Base-by-base conservation (phyloP, 1,140 invertebrate genomes). In the Agrypnia vestita region DNA sequence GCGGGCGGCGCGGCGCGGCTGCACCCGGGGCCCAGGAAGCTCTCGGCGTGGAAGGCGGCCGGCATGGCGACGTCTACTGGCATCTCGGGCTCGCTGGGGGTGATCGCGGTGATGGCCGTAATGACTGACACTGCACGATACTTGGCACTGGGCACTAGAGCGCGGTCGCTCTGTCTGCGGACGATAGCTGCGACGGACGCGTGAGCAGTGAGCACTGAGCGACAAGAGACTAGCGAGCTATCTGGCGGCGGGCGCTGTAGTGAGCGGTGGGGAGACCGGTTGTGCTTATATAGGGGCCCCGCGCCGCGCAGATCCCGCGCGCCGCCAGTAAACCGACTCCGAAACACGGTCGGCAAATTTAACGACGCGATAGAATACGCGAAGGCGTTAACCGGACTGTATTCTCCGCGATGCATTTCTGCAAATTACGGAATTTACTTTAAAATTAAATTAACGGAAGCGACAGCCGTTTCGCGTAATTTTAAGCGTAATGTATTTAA, bases 1-100 rank as follows among this genome's bases (percentile, higher is more conserved):
- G 85, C 73, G 78, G 83, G 43, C 83, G 85, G 64, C 85, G 85
- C 46, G 85, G 86, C 43, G 85, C 85, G 82, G 84, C 87, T 72
- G 84, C 77, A 61, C 51, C 83, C 56, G 12, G 72, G 46, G 43
- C 69, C 64, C 46, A 80, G 69, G 81, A 82, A 82, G n/a, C 77
- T 82, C 59, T 82, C 81, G 17, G 78, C 69, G 69, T 82, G 81
- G 67, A 82, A 82, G 49, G 78, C 78, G 67, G 81, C 78, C 55
- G 81, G 81, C 81, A 82, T 79, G 67, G 78, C 81, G 19, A 82
- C 81, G 75, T 82, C 81, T 3, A 82, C 72, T 62, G 81, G 81
- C 81, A 82, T 82, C 25, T 67, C 73, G 25, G 55, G 10, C 25
- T 35, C 19, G 19, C 25, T 75, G 43, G 15, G 13, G n/a, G 62